Evolutionary conservation across 2,888 invertebrate species (phyloP), one percentile per base, ranked within the genome.

Genomic region (Lampropteryx suffumata): DNA sequence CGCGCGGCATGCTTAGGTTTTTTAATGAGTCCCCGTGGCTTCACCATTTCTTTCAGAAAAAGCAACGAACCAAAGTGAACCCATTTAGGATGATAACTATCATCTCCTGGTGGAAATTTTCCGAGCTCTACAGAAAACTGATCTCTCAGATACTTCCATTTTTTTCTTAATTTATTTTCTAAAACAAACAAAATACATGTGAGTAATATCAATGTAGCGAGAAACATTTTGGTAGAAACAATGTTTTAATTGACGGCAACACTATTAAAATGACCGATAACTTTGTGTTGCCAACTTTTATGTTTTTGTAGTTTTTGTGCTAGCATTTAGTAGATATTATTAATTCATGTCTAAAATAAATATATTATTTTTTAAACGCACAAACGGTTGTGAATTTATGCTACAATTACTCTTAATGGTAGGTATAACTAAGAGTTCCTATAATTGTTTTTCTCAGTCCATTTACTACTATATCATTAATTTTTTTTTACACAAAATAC

Each of bases 141-240:
- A 44, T 61, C 61, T 45, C 57, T 50, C 7, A 61, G 45, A 48
- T 61, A 61, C 17, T 56, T 61, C 61, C 57, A 61, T 52, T 54
- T 55, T 40, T 58, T 61, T 40, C 52, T 55, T 10, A 61, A 24
- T 40, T 58, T 61, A 35, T 41, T 50, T 37, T 61, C 61, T 58
- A 54, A 45, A 57, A 61, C 14, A 32, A 44, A 26, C 17, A 2
- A 11, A 8, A 14, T 26, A 8, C 6, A 24, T 3, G 3, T 7
- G 12, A 26, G 17, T 11, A 17, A 10, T 24, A 24, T 7, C 3
- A 24, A 24, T 17, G 24, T 7, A 24, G 5, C 24, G 5, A 24
- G 24, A 11, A 35, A 35, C 35, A 35, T 35, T 35, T 11, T 7
- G 4, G 1, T 21, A 17, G n/a, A n/a, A n/a, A n/a, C n/a, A n/a